Conservation (phyloP, 2,797 vertebrate species). For the Tarsius wallacei region DNA sequence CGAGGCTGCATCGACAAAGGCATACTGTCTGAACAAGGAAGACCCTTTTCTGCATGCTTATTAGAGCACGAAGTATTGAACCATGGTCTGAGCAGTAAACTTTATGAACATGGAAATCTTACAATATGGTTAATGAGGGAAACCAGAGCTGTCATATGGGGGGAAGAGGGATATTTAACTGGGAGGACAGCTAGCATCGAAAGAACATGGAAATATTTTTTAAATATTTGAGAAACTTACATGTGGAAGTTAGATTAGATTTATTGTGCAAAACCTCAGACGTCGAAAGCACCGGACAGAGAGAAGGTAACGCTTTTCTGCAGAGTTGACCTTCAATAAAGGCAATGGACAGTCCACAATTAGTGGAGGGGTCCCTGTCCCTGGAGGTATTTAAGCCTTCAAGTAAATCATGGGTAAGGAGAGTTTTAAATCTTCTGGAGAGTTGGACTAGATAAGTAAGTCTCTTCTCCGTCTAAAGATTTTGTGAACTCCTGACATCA, state of each 20-base stretch:
- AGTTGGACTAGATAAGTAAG: not conserved
- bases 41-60: not conserved
- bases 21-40: not conserved
- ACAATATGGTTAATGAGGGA: not conserved
- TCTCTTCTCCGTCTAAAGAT: too few relatives aligned
- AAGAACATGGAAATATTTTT: not conserved
- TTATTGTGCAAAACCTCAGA: not conserved
- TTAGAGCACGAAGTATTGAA: not conserved
- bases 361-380: not conserved
- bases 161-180: not conserved
- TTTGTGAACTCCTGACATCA: not conserved
- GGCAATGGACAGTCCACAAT: too few relatives aligned
- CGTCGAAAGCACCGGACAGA: not conserved
- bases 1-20: not conserved
- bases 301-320: not conserved
- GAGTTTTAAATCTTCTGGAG: not conserved
- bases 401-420: not conserved
- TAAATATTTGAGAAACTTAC: not conserved
- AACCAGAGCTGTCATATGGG: not conserved
- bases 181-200: not conserved
- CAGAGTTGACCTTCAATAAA: too few relatives aligned
- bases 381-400: not conserved
- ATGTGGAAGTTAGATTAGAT: not conserved
- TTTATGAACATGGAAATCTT: not conserved
- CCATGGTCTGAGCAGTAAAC: not conserved